These are phyloP conservation scores for Natator depressus DNA, from an alignment of 2,113 vertebrate genomes.

Conservation along the genomic window DNA sequence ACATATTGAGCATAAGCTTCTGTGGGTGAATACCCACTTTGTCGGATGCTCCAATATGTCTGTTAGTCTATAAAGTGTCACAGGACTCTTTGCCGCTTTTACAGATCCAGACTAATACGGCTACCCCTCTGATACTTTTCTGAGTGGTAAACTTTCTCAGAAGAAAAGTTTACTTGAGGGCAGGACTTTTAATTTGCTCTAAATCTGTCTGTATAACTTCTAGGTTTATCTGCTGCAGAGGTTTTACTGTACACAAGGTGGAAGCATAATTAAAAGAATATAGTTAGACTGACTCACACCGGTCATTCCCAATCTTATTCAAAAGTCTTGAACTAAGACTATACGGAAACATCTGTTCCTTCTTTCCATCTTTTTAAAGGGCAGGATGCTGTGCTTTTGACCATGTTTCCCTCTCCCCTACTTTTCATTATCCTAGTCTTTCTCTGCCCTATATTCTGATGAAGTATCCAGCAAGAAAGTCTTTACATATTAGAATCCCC, in stretches of 20 bases:
- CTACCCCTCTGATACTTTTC: background rate
- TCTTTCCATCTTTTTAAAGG: background rate
- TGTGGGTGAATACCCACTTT: too few species aligned
- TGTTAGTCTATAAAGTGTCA: too few species aligned
- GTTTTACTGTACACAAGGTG: background rate
- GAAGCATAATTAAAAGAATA: background rate
- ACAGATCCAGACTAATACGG: too few species aligned
- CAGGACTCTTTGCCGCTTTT: too few species aligned
- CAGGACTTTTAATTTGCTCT: background rate
- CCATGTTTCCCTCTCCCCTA: background rate
- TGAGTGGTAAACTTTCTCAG: background rate
- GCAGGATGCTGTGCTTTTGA: background rate
- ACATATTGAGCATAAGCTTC: too few species aligned
- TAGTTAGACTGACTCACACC: background rate
- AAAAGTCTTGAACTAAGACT: background rate
- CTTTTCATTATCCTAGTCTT: background rate
- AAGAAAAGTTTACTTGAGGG: background rate
- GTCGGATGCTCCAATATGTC: too few species aligned
- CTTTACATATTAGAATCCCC: background rate
- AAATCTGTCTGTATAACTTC: background rate
- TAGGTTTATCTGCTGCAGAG: background rate
- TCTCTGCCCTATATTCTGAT: background rate
- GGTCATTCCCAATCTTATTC: background rate
- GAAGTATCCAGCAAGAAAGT: background rate
- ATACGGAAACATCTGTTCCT: background rate